A percentile compares a stretch with the other conserved stretches of the same genome.
Evolutionary conservation across 2,113 vertebrate genomes (phyloP).

Genomic region (Lepus timidus): DNA sequence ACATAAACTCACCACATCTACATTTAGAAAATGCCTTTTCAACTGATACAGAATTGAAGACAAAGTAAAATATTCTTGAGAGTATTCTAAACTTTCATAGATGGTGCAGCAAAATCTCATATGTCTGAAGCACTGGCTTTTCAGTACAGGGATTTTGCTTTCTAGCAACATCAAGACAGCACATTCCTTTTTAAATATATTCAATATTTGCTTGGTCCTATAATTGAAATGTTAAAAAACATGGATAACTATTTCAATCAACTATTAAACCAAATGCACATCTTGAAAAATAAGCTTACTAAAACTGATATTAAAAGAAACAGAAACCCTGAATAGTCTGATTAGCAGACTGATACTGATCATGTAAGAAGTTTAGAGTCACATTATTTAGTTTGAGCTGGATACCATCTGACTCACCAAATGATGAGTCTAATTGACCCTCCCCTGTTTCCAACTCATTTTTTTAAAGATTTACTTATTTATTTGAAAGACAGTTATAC

Average conservation of each 20-base stretch:
- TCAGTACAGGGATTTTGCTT: background rate
- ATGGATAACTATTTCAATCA: background rate
- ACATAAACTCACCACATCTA: background rate
- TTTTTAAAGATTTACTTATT: too few relatives aligned
- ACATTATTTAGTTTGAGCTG: background rate
- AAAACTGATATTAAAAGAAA: background rate
- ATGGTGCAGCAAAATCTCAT: background rate
- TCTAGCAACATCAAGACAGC: background rate
- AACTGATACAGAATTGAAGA: background rate
- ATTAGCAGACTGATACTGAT: background rate
- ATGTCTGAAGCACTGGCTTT: background rate
- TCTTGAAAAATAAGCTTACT: background rate
- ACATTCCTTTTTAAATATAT: background rate
- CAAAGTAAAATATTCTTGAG: conserved; percentile 28
- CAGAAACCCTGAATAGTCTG: background rate
- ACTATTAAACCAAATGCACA: conserved; percentile 4
- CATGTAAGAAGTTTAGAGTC: background rate
- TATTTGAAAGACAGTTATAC: too few relatives aligned
- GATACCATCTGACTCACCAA: background rate
- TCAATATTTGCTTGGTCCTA: background rate
- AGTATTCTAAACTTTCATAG: background rate
- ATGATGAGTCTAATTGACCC: background rate
- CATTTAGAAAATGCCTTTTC: background rate
- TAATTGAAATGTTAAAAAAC: background rate
- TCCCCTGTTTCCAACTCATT: background rate